Percentiles rank a stretch among this genome's conserved stretches.
Evolutionary conservation across 2,797 vertebrate species (phyloP).

Genomic region (Chelmon rostratus): DNA sequence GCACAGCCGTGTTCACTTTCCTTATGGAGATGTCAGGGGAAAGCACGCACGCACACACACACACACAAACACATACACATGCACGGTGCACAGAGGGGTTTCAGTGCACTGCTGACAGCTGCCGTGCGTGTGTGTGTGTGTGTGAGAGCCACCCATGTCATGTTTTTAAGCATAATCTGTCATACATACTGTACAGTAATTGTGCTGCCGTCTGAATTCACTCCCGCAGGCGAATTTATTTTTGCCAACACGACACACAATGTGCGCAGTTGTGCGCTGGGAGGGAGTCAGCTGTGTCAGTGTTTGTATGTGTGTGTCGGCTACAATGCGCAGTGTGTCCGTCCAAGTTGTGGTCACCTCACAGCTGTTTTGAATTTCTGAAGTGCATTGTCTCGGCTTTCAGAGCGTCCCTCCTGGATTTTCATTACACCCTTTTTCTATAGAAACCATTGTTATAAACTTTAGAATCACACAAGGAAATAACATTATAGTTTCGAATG

Average conservation of each 20-base stretch:
- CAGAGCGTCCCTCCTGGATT: conserved; percentile 12
- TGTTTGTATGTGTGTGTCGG: conserved; percentile 3
- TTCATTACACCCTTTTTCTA: neutral
- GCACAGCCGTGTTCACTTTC: conserved; percentile 34
- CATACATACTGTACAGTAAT: conserved; percentile 38
- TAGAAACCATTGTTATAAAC: conserved; percentile 12
- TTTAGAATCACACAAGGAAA: neutral
- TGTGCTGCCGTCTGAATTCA: conserved; percentile 38
- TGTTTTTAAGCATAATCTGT: conserved; percentile 49
- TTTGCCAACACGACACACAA: conserved; percentile 28
- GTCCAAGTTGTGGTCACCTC: conserved; percentile 28
- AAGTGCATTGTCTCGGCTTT: conserved; percentile 23
- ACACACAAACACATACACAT: neutral
- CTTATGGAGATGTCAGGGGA: conserved; percentile 45
- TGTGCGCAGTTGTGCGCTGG: conserved; percentile 20
- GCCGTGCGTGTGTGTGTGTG: conserved; percentile 25
- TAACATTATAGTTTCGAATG: neutral
- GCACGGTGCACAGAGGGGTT: neutral
- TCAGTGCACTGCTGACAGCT: conserved; percentile 38
- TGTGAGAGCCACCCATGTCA: conserved; percentile 21
- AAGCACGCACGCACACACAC: conserved; percentile 20
- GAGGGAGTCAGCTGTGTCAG: conserved; percentile 1
- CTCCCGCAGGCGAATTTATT: conserved; percentile 40
- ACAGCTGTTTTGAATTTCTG: conserved; percentile 47
- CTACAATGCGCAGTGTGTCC: neutral